Conservation (phyloP, 1,140 invertebrate species). For the Drosophila repletoides region DNA sequence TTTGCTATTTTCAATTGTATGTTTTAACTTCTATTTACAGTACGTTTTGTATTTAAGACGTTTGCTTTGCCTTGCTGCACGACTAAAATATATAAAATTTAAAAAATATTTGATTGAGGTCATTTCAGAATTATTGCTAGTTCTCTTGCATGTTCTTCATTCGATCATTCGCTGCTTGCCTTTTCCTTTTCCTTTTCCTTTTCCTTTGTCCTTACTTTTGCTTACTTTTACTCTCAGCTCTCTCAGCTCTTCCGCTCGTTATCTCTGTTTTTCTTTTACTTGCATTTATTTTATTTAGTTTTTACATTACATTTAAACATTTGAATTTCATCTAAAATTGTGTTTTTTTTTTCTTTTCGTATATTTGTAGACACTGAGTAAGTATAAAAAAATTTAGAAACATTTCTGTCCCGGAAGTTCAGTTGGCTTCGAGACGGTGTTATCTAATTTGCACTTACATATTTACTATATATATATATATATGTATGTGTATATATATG, state of each 20-base stretch:
- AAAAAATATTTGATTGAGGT: slow-evolving; percentile 82
- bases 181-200: slow-evolving; percentile 3
- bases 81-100: slow-evolving; percentile 81
- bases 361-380: slow-evolving; percentile 63
- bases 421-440: background rate
- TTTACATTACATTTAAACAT: slow-evolving; percentile 37
- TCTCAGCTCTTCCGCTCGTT: slow-evolving; percentile 4
- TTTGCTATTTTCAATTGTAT: too few species aligned
- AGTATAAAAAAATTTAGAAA: slow-evolving; percentile 33
- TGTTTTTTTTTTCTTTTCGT: slow-evolving; percentile 40
- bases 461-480: slow-evolving; percentile 19
- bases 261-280: background rate
- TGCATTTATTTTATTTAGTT: background rate
- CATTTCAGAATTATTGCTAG: slow-evolving; percentile 83
- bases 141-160: slow-evolving; percentile 43
- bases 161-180: slow-evolving; percentile 16
- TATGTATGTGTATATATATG: slow-evolving; percentile 39
- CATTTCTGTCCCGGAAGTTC: slow-evolving; percentile 6
- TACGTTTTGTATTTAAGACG: slow-evolving; percentile 40
- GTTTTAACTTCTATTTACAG: slow-evolving; percentile 59
- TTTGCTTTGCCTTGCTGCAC: slow-evolving; percentile 45
- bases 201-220: background rate
- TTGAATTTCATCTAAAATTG: slow-evolving; percentile 70
- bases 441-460: slow-evolving; percentile 15
- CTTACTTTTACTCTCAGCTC: background rate